Evolutionary conservation across 2,797 vertebrate genomes (phyloP).

Genomic region (Kryptopterus vitreolus): DNA sequence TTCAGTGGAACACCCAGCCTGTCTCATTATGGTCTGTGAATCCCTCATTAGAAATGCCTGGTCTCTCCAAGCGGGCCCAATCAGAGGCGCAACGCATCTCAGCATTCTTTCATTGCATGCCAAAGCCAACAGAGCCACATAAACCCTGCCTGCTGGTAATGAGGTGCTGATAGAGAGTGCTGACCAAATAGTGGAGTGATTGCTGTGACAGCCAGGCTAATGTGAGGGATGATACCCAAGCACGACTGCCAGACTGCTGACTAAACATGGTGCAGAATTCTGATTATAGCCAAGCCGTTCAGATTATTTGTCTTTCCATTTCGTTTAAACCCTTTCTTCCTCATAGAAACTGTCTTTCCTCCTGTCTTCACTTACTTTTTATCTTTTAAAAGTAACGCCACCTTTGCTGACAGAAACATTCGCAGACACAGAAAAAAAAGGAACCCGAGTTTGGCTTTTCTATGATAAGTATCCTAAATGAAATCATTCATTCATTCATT

Average conservation of each 20-base stretch:
- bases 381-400: slow-evolving; percentile 13
- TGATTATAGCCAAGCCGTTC: slow-evolving; percentile 44
- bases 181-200: slow-evolving; percentile 57
- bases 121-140: slow-evolving; percentile 47
- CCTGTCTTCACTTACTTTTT: not conserved
- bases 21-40: slow-evolving; percentile 55
- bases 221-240: slow-evolving; percentile 44
- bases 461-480: not conserved
- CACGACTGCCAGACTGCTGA: slow-evolving; percentile 38
- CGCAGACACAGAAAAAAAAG: not conserved
- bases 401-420: slow-evolving; percentile 19
- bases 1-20: slow-evolving; percentile 46
- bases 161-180: slow-evolving; percentile 55
- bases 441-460: not conserved
- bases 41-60: slow-evolving; percentile 50
- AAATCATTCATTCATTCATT: too few species aligned
- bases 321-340: slow-evolving; percentile 24
- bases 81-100: slow-evolving; percentile 49
- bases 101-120: slow-evolving; percentile 55
- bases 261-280: slow-evolving; percentile 51
- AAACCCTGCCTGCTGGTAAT: slow-evolving; percentile 61
- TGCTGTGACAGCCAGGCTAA: slow-evolving; percentile 57
- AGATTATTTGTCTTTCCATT: slow-evolving; percentile 38
- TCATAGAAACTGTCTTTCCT: slow-evolving; percentile 29
- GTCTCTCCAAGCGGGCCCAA: slow-evolving; percentile 40